Evolutionary conservation across 1,140 invertebrate genomes (phyloP).

Genomic region (Vollenhovia emeryi): DNA sequence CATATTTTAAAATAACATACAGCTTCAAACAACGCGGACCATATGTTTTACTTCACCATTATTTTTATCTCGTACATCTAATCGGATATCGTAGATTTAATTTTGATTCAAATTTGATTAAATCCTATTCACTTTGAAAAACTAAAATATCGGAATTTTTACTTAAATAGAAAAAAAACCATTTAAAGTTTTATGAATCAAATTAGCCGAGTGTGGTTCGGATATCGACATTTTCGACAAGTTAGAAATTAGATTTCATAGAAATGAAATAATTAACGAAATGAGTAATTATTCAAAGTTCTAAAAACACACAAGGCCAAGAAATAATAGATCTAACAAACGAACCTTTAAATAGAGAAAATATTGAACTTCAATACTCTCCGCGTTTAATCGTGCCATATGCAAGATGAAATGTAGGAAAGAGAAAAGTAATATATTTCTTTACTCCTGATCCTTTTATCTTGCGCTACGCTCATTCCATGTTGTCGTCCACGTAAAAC

Average conservation of each 20-base stretch:
- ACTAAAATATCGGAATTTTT: not conserved
- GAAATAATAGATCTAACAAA: not conserved
- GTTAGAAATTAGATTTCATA: not conserved
- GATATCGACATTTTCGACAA: conserved; percentile 14
- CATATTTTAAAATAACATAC: not conserved
- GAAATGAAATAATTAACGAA: not conserved
- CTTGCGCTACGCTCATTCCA: not conserved
- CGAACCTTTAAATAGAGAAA: not conserved
- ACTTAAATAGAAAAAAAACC: not conserved
- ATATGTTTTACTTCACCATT: not conserved
- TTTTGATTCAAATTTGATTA: not conserved
- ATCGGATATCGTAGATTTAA: not conserved
- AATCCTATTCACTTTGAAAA: not conserved
- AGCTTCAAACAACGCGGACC: not conserved
- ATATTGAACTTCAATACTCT: not conserved
- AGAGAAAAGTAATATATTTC: not conserved
- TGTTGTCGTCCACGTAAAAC: not conserved
- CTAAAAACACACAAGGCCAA: not conserved
- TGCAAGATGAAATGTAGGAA: not conserved
- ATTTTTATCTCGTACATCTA: not conserved
- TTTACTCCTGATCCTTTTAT: not conserved
- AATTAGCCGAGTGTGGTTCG: not conserved
- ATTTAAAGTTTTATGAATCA: not conserved
- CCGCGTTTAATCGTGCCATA: not conserved
- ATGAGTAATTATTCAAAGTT: not conserved